phyloP scores from a whole-genome alignment of 2,888 invertebrate genomes.

The Oxytorus armatus region DNA sequence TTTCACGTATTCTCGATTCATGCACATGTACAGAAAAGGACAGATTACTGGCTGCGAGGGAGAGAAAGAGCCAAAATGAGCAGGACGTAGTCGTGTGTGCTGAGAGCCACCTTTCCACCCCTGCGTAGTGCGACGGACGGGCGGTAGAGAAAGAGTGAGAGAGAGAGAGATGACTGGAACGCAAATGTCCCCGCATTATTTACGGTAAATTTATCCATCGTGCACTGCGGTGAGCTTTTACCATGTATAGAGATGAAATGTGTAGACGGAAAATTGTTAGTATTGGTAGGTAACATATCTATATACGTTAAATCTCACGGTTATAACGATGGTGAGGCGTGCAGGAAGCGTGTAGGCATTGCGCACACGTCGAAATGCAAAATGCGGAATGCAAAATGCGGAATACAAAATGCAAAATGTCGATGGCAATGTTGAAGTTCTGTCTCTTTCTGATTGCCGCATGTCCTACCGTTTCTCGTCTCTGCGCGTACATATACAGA shows the following conservation, averaged over 20 bases:
- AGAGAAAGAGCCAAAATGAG: conserved; percentile 11
- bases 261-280: conserved; percentile 8
- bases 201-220: conserved; percentile 80
- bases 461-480: conserved; percentile 21
- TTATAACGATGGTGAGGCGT: conserved; percentile 52
- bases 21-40: neutral
- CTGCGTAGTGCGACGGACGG: conserved; percentile 65
- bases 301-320: conserved; percentile 1
- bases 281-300: conserved; percentile 14
- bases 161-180: no score
- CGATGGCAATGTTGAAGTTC: conserved; percentile 39
- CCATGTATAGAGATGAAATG: conserved; percentile 24
- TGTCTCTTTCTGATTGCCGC: conserved; percentile 45
- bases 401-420: conserved; percentile 77
- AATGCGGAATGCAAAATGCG: conserved; percentile 78
- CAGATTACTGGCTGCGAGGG: neutral
- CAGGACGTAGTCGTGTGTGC: conserved; percentile 25
- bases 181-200: conserved; percentile 78
- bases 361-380: conserved; percentile 75
- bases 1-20: conserved; percentile 42
- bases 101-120: conserved; percentile 49
- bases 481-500: neutral
- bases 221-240: conserved; percentile 30
- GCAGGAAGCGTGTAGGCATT: conserved; percentile 52
- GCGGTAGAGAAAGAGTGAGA: conserved; percentile 34